Conservation (phyloP, 2,888 invertebrate genomes). For the Arenicola marina region DNA sequence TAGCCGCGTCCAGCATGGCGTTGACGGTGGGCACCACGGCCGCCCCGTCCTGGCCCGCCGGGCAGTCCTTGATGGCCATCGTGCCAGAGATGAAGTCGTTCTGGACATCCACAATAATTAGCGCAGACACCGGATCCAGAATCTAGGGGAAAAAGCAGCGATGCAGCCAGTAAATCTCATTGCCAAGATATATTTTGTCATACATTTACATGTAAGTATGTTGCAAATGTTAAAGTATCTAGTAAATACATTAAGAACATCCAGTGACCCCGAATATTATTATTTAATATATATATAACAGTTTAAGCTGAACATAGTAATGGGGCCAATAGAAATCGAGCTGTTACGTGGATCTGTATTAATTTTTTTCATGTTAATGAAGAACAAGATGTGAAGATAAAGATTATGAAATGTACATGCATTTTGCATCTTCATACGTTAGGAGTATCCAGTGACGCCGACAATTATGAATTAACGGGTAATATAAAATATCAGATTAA, state of each 20-base stretch:
- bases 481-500: no score
- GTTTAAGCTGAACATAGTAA: no score
- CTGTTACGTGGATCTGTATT: no score
- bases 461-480: no score
- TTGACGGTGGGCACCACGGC: constrained; percentile 90
- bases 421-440: no score
- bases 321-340: no score
- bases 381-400: no score
- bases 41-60: constrained; percentile 70
- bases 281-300: no score
- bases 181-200: not conserved
- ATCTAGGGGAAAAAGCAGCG: constrained; percentile 31
- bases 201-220: not conserved
- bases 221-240: not conserved
- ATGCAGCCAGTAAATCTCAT: not conserved
- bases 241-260: not conserved
- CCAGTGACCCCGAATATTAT: not conserved
- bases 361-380: no score
- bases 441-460: no score
- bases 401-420: no score
- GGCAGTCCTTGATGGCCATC: constrained; percentile 88
- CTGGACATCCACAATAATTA: constrained; percentile 94
- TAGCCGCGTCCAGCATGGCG: constrained; percentile 55
- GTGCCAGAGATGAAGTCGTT: constrained; percentile 97
- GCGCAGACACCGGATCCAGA: constrained; percentile 65